Evolutionary conservation across 1,140 invertebrate genomes (phyloP).

Genomic region (Apocrypta bakeri): DNA sequence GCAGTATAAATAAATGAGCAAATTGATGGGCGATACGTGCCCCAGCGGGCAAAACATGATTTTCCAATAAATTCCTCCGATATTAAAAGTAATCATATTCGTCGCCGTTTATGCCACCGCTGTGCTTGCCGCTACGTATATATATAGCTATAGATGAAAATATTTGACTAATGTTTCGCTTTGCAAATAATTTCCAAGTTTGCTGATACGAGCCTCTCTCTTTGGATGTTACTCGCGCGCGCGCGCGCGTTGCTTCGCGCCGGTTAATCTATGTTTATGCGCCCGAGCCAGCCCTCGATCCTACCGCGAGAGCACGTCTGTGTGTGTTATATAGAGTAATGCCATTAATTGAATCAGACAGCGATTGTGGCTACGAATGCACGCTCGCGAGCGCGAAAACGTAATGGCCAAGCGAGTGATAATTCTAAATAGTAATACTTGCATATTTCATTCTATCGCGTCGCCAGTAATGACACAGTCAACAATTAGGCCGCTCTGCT

Average conservation of each 20-base stretch:
- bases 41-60: slow-evolving; percentile 20
- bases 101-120: no score
- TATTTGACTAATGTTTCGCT: background rate
- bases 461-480: background rate
- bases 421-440: slow-evolving; percentile 19
- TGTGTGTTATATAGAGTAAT: background rate
- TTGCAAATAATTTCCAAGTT: slow-evolving; percentile 5
- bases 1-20: slow-evolving; percentile 36
- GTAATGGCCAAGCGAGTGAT: background rate
- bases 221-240: background rate
- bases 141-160: background rate
- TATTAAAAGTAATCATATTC: slow-evolving; percentile 35
- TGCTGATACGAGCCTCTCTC: background rate
- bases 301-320: background rate
- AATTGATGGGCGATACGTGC: slow-evolving; percentile 30
- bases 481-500: background rate
- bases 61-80: slow-evolving; percentile 22
- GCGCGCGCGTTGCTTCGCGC: no score
- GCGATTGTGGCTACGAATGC: background rate
- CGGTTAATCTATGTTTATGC: slow-evolving; percentile 1
- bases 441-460: background rate
- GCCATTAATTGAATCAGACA: slow-evolving; percentile 14
- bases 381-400: background rate
- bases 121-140: no score
- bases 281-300: background rate